Percentiles rank a stretch among this genome's conserved stretches.
Conservation (phyloP, 1,140 invertebrate species). For the Phthorimaea operculella region DNA sequence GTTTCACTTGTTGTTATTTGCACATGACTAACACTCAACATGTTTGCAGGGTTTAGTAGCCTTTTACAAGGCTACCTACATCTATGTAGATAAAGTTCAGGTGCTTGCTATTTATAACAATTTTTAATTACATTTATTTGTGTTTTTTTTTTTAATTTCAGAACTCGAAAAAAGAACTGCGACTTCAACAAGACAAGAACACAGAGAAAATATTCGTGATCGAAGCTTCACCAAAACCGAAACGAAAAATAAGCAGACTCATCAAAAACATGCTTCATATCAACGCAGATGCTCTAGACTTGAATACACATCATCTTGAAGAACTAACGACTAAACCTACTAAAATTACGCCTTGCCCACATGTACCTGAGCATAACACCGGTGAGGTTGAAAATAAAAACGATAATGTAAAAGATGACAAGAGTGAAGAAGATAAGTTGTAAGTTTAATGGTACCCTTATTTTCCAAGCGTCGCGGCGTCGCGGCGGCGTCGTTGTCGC, state of each 20-base stretch:
- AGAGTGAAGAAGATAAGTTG: background rate
- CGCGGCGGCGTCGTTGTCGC: too few species aligned
- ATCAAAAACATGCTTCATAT: conserved; percentile 54
- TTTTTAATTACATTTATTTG: background rate
- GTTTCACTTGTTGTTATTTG: too few species aligned
- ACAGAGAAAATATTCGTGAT: conserved; percentile 51
- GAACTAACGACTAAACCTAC: conserved; percentile 52
- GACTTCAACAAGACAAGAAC: conserved; percentile 26
- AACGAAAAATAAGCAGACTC: conserved; percentile 36
- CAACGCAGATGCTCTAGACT: conserved; percentile 46
- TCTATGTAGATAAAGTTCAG: too few species aligned
- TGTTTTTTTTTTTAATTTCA: background rate
- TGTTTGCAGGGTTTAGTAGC: too few species aligned
- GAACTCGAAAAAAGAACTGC: background rate
- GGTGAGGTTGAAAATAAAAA: too few species aligned
- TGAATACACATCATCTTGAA: conserved; percentile 41
- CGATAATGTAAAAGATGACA: background rate
- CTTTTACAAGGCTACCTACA: too few species aligned
- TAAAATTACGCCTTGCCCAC: conserved; percentile 45
- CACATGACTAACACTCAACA: too few species aligned
- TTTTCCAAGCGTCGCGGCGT: too few species aligned
- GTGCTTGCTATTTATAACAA: too few species aligned
- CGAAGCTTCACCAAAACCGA: conserved; percentile 33
- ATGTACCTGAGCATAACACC: background rate
- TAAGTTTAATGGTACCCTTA: too few species aligned